These are phyloP conservation scores for Chloromyia formosa DNA, from an alignment of 2,888 invertebrate genomes.

Conservation along the genomic window DNA sequence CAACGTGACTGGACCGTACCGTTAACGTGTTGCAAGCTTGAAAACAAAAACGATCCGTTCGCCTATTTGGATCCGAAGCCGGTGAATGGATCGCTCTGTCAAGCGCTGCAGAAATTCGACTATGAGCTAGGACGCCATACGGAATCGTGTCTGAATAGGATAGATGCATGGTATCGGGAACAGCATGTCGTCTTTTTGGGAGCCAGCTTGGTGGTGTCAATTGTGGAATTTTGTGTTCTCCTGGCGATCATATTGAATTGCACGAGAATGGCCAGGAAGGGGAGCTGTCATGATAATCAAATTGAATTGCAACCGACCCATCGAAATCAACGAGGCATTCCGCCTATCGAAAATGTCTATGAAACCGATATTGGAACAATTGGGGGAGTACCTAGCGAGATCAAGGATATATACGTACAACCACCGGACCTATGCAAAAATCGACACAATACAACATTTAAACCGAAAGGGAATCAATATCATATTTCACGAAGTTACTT, in stretches of 20 bases:
- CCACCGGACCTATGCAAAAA: slow-evolving; percentile 60
- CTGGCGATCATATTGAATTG: slow-evolving; percentile 77
- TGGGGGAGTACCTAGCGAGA: slow-evolving; percentile 29
- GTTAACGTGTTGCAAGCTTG: slow-evolving; percentile 75
- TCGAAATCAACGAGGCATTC: slow-evolving; percentile 53
- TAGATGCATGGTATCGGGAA: slow-evolving; percentile 81
- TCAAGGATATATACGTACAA: slow-evolving; percentile 59
- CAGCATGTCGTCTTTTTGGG: slow-evolving; percentile 76
- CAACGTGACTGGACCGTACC: slow-evolving; percentile 76
- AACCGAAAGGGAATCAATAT: slow-evolving; percentile 58
- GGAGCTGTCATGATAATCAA: slow-evolving; percentile 52
- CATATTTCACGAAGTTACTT: slow-evolving; percentile 59
- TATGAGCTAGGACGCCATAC: slow-evolving; percentile 60
- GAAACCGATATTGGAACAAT: slow-evolving; percentile 56
- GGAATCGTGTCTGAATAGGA: slow-evolving; percentile 70
- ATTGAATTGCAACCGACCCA: slow-evolving; percentile 44
- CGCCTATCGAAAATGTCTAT: slow-evolving; percentile 60
- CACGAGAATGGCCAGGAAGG: slow-evolving; percentile 66
- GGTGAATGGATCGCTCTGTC: slow-evolving; percentile 75
- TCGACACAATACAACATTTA: slow-evolving; percentile 60
- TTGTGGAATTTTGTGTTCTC: slow-evolving; percentile 78
- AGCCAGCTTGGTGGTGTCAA: slow-evolving; percentile 71
- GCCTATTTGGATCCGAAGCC: slow-evolving; percentile 81
- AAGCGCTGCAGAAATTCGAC: slow-evolving; percentile 64
- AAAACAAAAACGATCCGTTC: slow-evolving; percentile 65